Evolutionary conservation across 2,888 invertebrate species (phyloP), one percentile per base, ranked within the genome.

Genomic region (Ophonus ardosiacus): DNA sequence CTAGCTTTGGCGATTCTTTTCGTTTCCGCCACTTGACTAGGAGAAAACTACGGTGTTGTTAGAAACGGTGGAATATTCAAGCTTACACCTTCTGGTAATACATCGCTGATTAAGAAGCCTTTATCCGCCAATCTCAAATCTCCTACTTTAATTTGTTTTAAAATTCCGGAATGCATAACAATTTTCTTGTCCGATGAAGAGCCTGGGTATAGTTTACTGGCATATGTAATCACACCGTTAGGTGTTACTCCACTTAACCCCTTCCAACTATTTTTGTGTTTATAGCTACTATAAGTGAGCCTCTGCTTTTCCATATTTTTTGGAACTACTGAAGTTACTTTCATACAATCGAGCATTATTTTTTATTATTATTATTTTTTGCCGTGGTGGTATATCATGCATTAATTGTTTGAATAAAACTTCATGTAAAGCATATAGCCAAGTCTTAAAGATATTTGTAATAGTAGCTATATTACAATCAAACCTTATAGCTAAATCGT

Each of bases 61-160:
- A 21, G 88, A 88, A 18, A 56, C n/a, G 56, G 56, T 56, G 56
- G 56, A n/a, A 88, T 86, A 86, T 88, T 88, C 71, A 88, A 71
- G 43, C 10, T 3, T 10, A 87, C 88, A 24, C 87, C 88, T n/a
- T 10, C 43, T 7, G 88, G 87, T 17, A 88, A 68, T 7, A 88
- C 43, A 61, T 88, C 87, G 56, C 38, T 84, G 18, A 88, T 87
- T 51, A 88, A 81, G 85, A 88, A 88, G 3, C 87, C 88, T 63
- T 88, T 88, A 81, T 88, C 88, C 6, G 88, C 87, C n/a, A 88
- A 82, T 31, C 88, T 86, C 21, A 88, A 76, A 81, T 88, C 88
- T 10, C 88, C 87, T 24, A 85, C 17, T 15, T 56, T 85, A 74
- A 89, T 65, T 7, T 87, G 76, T 0, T 87, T 17, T 15, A 87